A percentile compares a stretch with the other conserved stretches of the same genome.
These are phyloP conservation scores for Sarcophaga rosellei DNA, from an alignment of 2,888 invertebrate species.

Conservation along the genomic window DNA sequence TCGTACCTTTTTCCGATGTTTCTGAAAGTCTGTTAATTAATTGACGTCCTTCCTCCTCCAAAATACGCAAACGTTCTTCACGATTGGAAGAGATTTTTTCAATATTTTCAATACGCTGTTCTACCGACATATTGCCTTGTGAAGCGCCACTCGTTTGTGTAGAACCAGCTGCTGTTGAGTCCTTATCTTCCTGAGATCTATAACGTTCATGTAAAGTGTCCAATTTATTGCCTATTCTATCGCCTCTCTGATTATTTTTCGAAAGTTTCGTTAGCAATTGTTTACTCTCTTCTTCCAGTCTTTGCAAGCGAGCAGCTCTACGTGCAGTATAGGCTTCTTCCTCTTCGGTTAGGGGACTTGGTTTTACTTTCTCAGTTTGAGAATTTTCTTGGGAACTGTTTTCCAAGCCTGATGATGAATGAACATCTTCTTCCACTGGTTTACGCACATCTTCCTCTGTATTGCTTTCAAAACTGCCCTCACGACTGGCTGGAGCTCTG, in stretches of 20 bases:
- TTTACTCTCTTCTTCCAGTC: conserved; percentile 91
- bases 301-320: conserved; percentile 77
- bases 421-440: conserved; percentile 37
- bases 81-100: conserved; percentile 76
- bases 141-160: background rate
- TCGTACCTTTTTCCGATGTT: conserved; percentile 77
- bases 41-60: conserved; percentile 91
- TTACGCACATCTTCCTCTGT: conserved; percentile 75
- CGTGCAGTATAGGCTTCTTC: conserved; percentile 77
- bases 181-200: conserved; percentile 60
- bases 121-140: conserved; percentile 67
- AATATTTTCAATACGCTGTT: conserved; percentile 77
- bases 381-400: conserved; percentile 1
- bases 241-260: conserved; percentile 75
- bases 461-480: conserved; percentile 78
- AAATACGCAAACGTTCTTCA: conserved; percentile 80
- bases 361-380: conserved; percentile 30
- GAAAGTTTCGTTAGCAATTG: conserved; percentile 83
- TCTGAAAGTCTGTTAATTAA: conserved; percentile 82
- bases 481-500: conserved; percentile 73
- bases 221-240: conserved; percentile 72
- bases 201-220: conserved; percentile 77
- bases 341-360: conserved; percentile 73
- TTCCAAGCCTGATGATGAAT: background rate
- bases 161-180: background rate